A percentile compares a stretch with the other conserved stretches of the same genome.
phyloP scores from a whole-genome alignment of 2,888 invertebrate species.

The Eudemis profundana region DNA sequence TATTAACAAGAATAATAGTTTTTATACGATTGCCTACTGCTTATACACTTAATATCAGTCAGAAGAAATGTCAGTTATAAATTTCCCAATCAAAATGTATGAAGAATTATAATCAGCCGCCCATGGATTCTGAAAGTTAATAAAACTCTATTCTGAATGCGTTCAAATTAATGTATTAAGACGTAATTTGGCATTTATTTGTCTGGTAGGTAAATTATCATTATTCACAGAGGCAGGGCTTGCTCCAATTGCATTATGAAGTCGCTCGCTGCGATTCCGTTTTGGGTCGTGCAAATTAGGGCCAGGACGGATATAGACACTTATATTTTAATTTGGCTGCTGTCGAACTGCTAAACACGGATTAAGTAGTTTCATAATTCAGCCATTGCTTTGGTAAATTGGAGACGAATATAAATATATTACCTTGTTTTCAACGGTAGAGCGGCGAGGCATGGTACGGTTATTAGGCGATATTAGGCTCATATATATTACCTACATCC shows the following conservation, averaged over 20 bases:
- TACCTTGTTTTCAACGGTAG: too few species aligned
- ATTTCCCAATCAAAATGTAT: too few species aligned
- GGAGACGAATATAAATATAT: neutral
- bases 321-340: conserved; percentile 29
- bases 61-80: too few species aligned
- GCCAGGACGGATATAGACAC: conserved; percentile 51
- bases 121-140: too few species aligned
- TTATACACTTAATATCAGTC: too few species aligned
- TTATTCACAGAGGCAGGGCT: conserved; percentile 67
- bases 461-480: too few species aligned
- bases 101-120: too few species aligned
- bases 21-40: too few species aligned
- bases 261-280: conserved; percentile 64
- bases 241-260: conserved; percentile 78
- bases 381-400: neutral
- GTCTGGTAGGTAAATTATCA: conserved; percentile 54
- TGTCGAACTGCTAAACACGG: conserved; percentile 1
- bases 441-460: too few species aligned
- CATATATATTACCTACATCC: too few species aligned
- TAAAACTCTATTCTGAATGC: neutral
- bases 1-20: too few species aligned
- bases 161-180: conserved; percentile 14
- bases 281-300: conserved; percentile 68
- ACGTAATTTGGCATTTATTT: conserved; percentile 58
- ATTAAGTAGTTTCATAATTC: neutral